Conservation (phyloP, 2,888 invertebrate genomes). For the Auanema sp. region DNA sequence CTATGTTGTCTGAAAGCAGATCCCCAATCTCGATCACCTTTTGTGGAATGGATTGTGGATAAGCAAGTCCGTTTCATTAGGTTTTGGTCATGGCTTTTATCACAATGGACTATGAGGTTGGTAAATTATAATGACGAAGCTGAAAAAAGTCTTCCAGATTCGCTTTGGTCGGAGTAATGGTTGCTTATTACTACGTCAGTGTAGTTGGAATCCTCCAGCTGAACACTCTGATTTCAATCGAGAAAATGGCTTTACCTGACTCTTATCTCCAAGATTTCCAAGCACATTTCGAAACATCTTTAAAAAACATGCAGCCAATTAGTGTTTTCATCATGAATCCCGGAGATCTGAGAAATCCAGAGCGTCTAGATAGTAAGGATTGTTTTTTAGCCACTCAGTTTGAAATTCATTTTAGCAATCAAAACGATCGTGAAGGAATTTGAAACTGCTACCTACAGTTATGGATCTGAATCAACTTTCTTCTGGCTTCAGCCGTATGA, state of each 20-base stretch:
- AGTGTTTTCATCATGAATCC: conserved; percentile 54
- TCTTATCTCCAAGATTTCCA: conserved; percentile 46
- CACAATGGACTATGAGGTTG: conserved; percentile 10
- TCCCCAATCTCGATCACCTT: conserved; percentile 25
- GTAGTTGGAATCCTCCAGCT: conserved; percentile 46
- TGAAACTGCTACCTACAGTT: conserved; percentile 49
- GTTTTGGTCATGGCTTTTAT: conserved; percentile 10
- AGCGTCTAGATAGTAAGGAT: conserved; percentile 35
- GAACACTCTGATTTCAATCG: conserved; percentile 53
- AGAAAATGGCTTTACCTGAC: conserved; percentile 60
- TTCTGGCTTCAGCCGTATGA: conserved; percentile 57
- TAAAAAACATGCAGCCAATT: conserved; percentile 58
- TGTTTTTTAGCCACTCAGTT: background rate
- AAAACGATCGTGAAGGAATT: conserved; percentile 53
- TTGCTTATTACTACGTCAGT: conserved; percentile 48
- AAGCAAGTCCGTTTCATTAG: conserved; percentile 12
- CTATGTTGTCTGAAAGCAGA: conserved; percentile 52
- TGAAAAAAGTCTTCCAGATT: conserved; percentile 27
- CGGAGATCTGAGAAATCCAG: conserved; percentile 51
- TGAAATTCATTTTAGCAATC: too few relatives aligned
- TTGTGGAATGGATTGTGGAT: conserved; percentile 18
- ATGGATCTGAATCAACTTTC: conserved; percentile 57
- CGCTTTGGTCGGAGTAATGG: conserved; percentile 36
- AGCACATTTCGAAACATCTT: conserved; percentile 43
- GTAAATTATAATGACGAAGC: background rate